Conservation (phyloP, 1,140 invertebrate species). For the Papilio machaon region DNA sequence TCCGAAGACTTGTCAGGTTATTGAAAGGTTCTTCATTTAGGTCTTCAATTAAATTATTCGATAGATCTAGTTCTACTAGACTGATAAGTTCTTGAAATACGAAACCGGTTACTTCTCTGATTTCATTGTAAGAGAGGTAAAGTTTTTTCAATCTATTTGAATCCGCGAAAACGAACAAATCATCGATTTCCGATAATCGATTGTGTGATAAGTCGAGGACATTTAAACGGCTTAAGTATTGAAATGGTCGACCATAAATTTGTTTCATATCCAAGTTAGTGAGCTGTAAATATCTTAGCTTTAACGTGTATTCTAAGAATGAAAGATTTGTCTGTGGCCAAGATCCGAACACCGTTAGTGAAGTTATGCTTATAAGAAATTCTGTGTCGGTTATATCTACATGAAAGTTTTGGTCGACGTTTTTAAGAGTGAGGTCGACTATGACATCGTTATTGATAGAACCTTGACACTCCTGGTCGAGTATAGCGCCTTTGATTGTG, state of each 20-base stretch:
- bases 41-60: slow-evolving; percentile 61
- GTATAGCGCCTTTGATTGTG: slow-evolving; percentile 48
- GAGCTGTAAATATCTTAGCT: slow-evolving; percentile 54
- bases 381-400: slow-evolving; percentile 46
- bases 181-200: slow-evolving; percentile 54
- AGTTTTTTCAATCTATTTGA: slow-evolving; percentile 59
- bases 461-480: slow-evolving; percentile 55
- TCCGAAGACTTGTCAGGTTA: slow-evolving; percentile 64
- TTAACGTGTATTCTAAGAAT: slow-evolving; percentile 58
- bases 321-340: slow-evolving; percentile 60
- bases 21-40: slow-evolving; percentile 64
- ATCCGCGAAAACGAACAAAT: slow-evolving; percentile 62
- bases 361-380: slow-evolving; percentile 55
- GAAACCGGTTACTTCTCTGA: slow-evolving; percentile 55
- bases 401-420: slow-evolving; percentile 49
- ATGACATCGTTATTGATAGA: slow-evolving; percentile 61
- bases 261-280: slow-evolving; percentile 52
- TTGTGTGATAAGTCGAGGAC: slow-evolving; percentile 63
- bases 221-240: slow-evolving; percentile 53
- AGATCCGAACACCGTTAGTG: slow-evolving; percentile 53
- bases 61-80: slow-evolving; percentile 67
- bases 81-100: slow-evolving; percentile 61
- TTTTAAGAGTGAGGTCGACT: slow-evolving; percentile 57
- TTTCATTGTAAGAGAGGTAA: slow-evolving; percentile 59
- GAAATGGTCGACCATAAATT: slow-evolving; percentile 57